Base-by-base conservation (phyloP, 1,140 invertebrate species). In the Potamilus streckersoni region DNA sequence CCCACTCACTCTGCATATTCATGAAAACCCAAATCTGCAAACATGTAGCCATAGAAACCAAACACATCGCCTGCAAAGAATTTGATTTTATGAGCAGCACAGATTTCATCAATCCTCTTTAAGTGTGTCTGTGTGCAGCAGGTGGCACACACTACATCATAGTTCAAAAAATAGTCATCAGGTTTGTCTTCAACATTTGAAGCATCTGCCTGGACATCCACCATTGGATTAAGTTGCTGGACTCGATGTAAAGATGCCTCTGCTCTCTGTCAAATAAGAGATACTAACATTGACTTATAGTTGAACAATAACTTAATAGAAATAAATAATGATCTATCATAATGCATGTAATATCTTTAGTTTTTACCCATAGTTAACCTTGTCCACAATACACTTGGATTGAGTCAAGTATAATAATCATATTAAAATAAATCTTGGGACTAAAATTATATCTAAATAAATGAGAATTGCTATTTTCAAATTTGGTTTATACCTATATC, bases 1-100 rank as follows among this genome's bases (percentile, higher is more conserved):
- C 38, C 57, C 64, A 93, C 94, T 92, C 91, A 97, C 94, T 96
- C 95, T 27, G 93, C 94, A 91, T 94, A 99, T 83, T 95, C 93
- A 88, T 98, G 96, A 56, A 93, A 92, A 60, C 94, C 93, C 19
- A 98, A 92, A 92, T 99, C 97, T 57, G 94, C 92, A 90, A 98
- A 98, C 82, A 94, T 94, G 90, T 94, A 98, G 2, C 97, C 97
- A 92, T 96, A 95, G 87, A 94, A 95, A 67, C 98, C 98, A 94
- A 95, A 98, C 20, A 98, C 95, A 91, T 97, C 96, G 0, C 95
- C 95, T 84, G 94, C 94, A 83, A 96, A 95, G 84, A 98, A 97
- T 84, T 95, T 95, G 3, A 97, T 93, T 27, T 93, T 93, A 59
- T 93, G 91, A 27, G 94, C 92, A 23, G 94, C 93, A 85, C 97